Evolutionary conservation across 92 coral and sea anemone genomes (phyloP), one percentile per base, ranked within the genome.

Genomic region (Heteractis magnifica): DNA sequence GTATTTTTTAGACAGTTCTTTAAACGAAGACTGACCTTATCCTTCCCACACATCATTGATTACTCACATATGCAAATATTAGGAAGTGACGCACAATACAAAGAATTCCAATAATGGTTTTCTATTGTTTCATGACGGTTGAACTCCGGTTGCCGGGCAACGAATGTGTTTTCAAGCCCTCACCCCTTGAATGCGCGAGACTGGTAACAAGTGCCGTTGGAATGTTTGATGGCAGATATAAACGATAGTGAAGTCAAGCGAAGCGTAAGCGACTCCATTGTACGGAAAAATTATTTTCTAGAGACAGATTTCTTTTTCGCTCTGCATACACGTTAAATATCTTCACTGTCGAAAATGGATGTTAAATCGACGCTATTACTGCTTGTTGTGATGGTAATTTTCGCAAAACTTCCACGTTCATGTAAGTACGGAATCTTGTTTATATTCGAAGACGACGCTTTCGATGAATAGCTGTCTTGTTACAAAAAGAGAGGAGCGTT

Each of bases 161-260:
- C 86, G 26, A 58, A n/a, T 13, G 21, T 20, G 86, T 55, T 81
- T 73, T 56, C 41, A 73, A 50, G 60, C 79, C 58, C 72, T 82
- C 80, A 49, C 73, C 48, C 73, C 48, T 41, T 23, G 56, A 49
- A 71, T 75, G 86, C 86, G 86, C 86, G 16, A 74, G 79, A 13
- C 80, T 82, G 80, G 80, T 16, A 50, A 74, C 23, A 9, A 56
- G 56, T 20, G 76, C 34, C 56, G 13, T 82, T 82, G 86, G 86
- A 82, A 82, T 82, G 79, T 82, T 82, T 82, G 84, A 80, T 80
- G 83, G 50, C 21, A 79, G 75, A 64, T 60, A 81, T 68, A 81
- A 71, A 52, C 72, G 83, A 71, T 19, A 52, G 6, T 73, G 79
- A 82, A 82, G 79, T 77, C 65, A 74, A 82, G 79, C 86, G 86